Evolutionary conservation across 2,888 invertebrate species (phyloP), one percentile per base, ranked within the genome.

Genomic region (Molorchus minor): DNA sequence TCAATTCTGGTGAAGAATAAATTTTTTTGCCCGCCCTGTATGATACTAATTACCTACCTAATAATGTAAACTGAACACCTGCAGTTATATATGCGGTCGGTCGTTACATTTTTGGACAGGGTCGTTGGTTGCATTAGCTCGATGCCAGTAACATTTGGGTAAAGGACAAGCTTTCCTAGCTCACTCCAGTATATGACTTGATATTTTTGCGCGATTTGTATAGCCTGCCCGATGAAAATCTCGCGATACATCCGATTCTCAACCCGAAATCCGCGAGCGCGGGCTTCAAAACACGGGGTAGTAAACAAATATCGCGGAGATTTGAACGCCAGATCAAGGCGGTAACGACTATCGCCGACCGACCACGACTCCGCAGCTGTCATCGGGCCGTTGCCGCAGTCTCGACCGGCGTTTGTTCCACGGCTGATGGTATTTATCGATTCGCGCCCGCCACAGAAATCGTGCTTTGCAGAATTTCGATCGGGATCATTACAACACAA

Each of bases 361-460:
- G 62, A 56, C 61, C 58, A 68, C 72, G 73, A 47, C 20, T 58
- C 66, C 64, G 63, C 53, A 62, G 58, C 68, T 72, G 72, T 71
- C 71, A 71, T 66, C 70, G 68, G 62, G 64, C 69, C 69, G 67
- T 65, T 67, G 65, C 71, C 71, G 70, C 74, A 75, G 75, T 75
- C 75, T 73, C 68, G 62, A 70, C 73, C 73, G 74, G 73, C 73
- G 71, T 72, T 72, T 71, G 72, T 71, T 69, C 67, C 67, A 65
- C 60, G 71, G 56, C 66, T 68, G 71, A 69, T 71, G 71, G 68
- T 66, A 67, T 71, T 70, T 65, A 61, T 69, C 64, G 62, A 64
- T 68, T 61, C 67, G 60, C 66, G 60, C 66, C 69, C 64, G 64
- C 66, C 61, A 66, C 61, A 15, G 60, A 59, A 64, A 67, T 73